A percentile compares a stretch with the other conserved stretches of the same genome.
Evolutionary conservation across 2,888 invertebrate species (phyloP).

Genomic region (Plagiodera versicolora): DNA sequence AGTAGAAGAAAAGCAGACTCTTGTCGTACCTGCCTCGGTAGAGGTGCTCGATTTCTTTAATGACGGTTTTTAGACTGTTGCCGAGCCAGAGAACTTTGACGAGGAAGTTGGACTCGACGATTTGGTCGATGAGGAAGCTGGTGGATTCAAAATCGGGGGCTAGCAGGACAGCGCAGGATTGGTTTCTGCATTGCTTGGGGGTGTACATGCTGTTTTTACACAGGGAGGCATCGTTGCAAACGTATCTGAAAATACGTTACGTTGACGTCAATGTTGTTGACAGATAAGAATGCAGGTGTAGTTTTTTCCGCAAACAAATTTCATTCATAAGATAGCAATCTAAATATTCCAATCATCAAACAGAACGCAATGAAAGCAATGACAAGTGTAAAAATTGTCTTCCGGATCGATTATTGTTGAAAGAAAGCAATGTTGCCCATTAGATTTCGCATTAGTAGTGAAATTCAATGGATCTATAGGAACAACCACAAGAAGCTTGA

Average conservation of each 20-base stretch:
- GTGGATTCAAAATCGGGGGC: slow-evolving; percentile 58
- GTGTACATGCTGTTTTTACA: slow-evolving; percentile 62
- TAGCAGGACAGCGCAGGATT: slow-evolving; percentile 56
- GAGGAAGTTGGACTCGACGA: slow-evolving; percentile 61
- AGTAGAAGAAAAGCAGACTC: slow-evolving; percentile 63
- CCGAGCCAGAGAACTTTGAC: slow-evolving; percentile 75
- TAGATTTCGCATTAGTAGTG: too few relatives aligned
- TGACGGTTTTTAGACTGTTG: slow-evolving; percentile 56
- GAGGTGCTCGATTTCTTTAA: slow-evolving; percentile 49
- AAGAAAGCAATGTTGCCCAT: too few relatives aligned
- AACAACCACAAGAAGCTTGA: too few relatives aligned
- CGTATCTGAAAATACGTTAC: slow-evolving; percentile 48
- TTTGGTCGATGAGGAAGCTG: slow-evolving; percentile 62
- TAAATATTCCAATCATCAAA: too few relatives aligned
- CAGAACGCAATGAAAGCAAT: too few relatives aligned
- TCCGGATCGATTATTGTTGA: too few relatives aligned
- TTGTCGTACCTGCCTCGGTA: slow-evolving; percentile 31
- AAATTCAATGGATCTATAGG: too few relatives aligned
- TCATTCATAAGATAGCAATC: too few relatives aligned
- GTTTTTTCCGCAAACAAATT: too few relatives aligned
- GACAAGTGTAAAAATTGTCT: too few relatives aligned
- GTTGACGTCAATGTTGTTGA: background rate
- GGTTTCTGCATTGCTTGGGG: slow-evolving; percentile 59
- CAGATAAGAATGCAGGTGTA: too few relatives aligned
- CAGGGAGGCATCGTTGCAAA: slow-evolving; percentile 51